Evolutionary conservation across 2,888 invertebrate genomes (phyloP).

Genomic region (Epinotia nisella): DNA sequence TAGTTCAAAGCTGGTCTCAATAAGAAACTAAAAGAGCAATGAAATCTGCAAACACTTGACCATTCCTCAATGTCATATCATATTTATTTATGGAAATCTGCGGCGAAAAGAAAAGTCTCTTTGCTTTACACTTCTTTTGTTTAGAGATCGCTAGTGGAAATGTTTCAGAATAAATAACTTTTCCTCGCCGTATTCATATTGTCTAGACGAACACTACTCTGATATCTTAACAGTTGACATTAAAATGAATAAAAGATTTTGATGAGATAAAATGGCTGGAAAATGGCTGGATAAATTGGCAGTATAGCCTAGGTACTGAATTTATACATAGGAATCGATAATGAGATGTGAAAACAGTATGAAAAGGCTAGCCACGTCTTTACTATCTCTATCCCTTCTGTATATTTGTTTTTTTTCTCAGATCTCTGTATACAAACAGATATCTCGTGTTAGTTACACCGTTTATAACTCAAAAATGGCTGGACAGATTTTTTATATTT

Average conservation of each 20-base stretch:
- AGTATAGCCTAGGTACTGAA: not conserved
- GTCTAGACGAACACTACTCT: slow-evolving; percentile 19
- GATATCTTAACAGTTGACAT: not conserved
- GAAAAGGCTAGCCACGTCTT: not conserved
- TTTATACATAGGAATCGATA: too few species aligned
- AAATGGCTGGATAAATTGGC: too few species aligned
- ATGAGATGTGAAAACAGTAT: not conserved
- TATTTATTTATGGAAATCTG: slow-evolving; percentile 19
- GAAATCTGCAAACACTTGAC: slow-evolving; percentile 8
- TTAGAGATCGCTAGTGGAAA: not conserved
- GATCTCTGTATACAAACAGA: too few species aligned
- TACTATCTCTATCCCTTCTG: not conserved
- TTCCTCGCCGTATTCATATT: slow-evolving; percentile 17
- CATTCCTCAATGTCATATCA: not conserved
- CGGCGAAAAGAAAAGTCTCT: not conserved
- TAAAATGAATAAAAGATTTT: slow-evolving; percentile 5
- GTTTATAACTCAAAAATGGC: too few species aligned
- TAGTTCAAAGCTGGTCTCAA: not conserved
- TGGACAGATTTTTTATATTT: too few species aligned
- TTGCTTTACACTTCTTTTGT: slow-evolving; percentile 9
- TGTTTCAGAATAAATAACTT: slow-evolving; percentile 7
- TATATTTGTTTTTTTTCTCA: not conserved
- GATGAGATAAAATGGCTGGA: not conserved
- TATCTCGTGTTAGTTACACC: too few species aligned
- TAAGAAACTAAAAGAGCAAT: not conserved